These are phyloP conservation scores for Pygocentrus nattereri DNA, from an alignment of 2,797 vertebrate species.

Conservation along the genomic window DNA sequence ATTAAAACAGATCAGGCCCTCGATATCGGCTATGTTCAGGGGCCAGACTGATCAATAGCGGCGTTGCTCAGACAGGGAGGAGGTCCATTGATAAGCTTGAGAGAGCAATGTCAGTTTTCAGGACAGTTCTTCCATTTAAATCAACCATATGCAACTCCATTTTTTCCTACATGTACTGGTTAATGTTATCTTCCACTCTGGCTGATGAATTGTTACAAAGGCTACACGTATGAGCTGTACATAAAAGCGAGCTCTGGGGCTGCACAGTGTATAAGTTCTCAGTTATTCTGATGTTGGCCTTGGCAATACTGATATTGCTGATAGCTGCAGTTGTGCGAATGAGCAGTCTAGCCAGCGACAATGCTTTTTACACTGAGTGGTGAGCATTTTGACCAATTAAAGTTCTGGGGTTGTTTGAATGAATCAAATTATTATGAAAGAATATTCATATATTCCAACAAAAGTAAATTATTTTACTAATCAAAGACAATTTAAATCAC, in stretches of 20 bases:
- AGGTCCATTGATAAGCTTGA: conserved; percentile 27
- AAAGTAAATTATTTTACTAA: too few species aligned
- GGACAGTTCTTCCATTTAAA: conserved; percentile 26
- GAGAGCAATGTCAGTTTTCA: conserved; percentile 27
- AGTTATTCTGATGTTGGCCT: background rate
- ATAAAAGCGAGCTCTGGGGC: background rate
- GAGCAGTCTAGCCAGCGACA: background rate
- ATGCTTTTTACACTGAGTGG: too few species aligned
- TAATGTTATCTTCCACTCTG: background rate
- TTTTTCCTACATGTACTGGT: background rate
- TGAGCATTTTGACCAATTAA: too few species aligned
- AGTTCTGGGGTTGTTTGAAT: too few species aligned
- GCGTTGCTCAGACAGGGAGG: conserved; percentile 5
- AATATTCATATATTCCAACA: too few species aligned
- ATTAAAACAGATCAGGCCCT: conserved; percentile 40
- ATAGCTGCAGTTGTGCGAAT: background rate
- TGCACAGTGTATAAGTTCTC: background rate
- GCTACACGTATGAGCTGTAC: background rate
- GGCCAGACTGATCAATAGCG: conserved; percentile 54
- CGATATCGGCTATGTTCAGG: conserved; percentile 32
- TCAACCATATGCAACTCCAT: background rate
- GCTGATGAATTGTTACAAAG: background rate
- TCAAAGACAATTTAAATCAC: too few species aligned
- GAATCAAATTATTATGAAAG: too few species aligned
- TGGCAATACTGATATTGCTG: too few species aligned